phyloP scores from a whole-genome alignment of 2,797 vertebrate species.

The Lutjanus campechanus region DNA sequence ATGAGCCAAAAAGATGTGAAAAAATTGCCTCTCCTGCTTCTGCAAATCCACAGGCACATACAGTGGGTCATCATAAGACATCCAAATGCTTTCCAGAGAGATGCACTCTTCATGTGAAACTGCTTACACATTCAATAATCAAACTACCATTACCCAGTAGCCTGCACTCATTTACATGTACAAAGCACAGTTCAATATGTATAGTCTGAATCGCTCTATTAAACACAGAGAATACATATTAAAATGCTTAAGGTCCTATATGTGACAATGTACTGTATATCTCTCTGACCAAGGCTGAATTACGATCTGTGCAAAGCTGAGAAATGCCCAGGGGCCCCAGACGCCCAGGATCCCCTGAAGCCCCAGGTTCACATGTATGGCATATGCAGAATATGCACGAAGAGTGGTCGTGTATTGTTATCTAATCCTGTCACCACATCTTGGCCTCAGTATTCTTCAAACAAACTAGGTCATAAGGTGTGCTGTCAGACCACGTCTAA shows the following conservation, averaged over 20 bases:
- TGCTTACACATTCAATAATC: background rate
- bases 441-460: background rate
- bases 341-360: background rate
- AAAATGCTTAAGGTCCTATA: background rate
- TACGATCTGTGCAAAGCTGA: background rate
- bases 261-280: background rate
- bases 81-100: background rate
- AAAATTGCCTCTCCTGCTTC: background rate
- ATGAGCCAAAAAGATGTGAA: constrained; percentile 16
- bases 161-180: background rate
- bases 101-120: background rate
- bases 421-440: background rate
- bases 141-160: background rate
- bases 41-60: background rate
- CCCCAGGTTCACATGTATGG: background rate
- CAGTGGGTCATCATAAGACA: background rate
- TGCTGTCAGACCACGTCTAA: background rate
- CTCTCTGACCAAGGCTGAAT: background rate
- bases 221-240: background rate
- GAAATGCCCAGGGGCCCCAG: background rate
- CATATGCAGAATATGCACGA: background rate
- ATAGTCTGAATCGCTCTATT: background rate
- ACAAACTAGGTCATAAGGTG: constrained; percentile 11
- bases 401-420: background rate
- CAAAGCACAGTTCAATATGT: background rate